phyloP scores from a whole-genome alignment of 2,888 invertebrate species.

The Ptychoptera contaminata region DNA sequence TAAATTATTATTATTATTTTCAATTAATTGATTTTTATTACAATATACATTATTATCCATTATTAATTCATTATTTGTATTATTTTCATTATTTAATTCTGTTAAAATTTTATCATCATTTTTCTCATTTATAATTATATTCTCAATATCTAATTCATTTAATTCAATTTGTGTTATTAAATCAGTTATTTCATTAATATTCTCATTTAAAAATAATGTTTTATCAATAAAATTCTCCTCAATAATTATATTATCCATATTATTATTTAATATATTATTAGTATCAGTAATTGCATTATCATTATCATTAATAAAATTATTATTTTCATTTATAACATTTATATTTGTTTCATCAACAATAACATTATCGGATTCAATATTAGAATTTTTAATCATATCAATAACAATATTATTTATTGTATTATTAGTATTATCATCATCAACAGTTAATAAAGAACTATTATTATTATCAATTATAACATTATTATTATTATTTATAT shows the following conservation, averaged over 20 bases:
- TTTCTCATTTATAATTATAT: too few relatives aligned
- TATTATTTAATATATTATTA: not conserved
- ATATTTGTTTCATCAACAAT: not conserved
- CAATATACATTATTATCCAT: not conserved
- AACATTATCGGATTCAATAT: too few relatives aligned
- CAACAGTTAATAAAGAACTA: not conserved
- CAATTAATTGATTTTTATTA: not conserved
- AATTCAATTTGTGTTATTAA: too few relatives aligned
- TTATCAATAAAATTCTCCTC: too few relatives aligned
- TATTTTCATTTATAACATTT: not conserved
- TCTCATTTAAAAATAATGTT: too few relatives aligned
- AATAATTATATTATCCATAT: too few relatives aligned
- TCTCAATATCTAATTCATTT: too few relatives aligned
- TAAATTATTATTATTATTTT: constrained; percentile 14
- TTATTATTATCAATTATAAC: not conserved
- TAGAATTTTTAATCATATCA: not conserved
- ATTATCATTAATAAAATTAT: not conserved
- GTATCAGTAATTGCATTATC: not conserved
- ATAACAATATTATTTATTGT: not conserved
- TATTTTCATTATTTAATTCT: too few relatives aligned
- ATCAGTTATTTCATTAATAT: too few relatives aligned
- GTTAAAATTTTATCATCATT: too few relatives aligned
- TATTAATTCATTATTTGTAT: too few relatives aligned
- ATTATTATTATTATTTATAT: not conserved
- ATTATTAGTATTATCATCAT: not conserved